Evolutionary conservation across 2,113 vertebrate genomes (phyloP).

Genomic region (Nicator chloris): DNA sequence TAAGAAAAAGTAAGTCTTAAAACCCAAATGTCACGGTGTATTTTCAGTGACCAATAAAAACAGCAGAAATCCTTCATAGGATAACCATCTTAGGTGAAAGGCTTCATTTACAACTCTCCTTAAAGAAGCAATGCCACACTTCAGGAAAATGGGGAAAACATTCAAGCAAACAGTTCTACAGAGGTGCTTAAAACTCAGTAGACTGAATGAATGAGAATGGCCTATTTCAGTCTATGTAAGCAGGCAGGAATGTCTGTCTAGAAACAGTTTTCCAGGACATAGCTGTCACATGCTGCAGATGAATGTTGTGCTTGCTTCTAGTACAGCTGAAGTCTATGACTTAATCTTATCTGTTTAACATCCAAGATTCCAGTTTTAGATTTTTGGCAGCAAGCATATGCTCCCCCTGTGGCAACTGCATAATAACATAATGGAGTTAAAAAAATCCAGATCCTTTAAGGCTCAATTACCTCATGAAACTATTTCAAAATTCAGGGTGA

Average conservation of each 20-base stretch:
- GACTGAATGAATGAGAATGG: background rate
- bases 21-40: background rate
- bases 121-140: slow-evolving; percentile 2
- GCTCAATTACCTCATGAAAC: slow-evolving; percentile 53
- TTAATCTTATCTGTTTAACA: slow-evolving; percentile 72
- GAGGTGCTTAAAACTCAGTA: slow-evolving; percentile 28
- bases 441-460: slow-evolving; percentile 52
- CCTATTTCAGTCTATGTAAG: slow-evolving; percentile 11
- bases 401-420: slow-evolving; percentile 54
- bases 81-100: background rate
- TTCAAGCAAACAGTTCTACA: background rate
- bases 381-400: slow-evolving; percentile 57
- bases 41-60: slow-evolving; percentile 8
- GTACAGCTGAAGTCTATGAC: slow-evolving; percentile 49
- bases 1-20: background rate
- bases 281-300: slow-evolving; percentile 42
- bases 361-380: slow-evolving; percentile 58
- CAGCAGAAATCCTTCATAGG: background rate
- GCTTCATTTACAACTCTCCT: slow-evolving; percentile 17
- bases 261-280: slow-evolving; percentile 35
- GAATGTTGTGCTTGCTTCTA: slow-evolving; percentile 39
- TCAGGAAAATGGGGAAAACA: background rate
- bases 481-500: slow-evolving; percentile 55
- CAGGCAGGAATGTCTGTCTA: slow-evolving; percentile 51
- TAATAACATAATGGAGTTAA: slow-evolving; percentile 52